phyloP scores from a whole-genome alignment of 2,113 vertebrate genomes.

The Dicaeum eximium region DNA sequence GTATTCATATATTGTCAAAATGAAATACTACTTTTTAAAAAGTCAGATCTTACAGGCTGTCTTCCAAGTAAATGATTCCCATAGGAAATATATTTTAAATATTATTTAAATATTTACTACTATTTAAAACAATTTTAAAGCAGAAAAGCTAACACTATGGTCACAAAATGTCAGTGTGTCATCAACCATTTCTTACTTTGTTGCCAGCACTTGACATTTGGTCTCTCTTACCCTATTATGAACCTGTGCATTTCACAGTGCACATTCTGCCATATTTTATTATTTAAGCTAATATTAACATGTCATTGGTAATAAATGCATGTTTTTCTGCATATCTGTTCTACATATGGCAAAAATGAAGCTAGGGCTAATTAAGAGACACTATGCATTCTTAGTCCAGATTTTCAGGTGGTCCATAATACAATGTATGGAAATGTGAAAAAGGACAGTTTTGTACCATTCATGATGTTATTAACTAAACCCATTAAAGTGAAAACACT shows the following conservation, averaged over 20 bases:
- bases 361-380: conserved; percentile 68
- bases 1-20: conserved; percentile 58
- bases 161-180: conserved; percentile 53
- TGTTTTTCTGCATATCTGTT: conserved; percentile 60
- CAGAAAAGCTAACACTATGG: conserved; percentile 49
- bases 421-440: conserved; percentile 78
- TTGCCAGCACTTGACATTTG: conserved; percentile 49
- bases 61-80: conserved; percentile 70
- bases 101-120: conserved; percentile 70
- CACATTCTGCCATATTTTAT: conserved; percentile 51
- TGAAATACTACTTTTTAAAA: conserved; percentile 54
- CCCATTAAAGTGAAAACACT: conserved; percentile 78
- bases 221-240: conserved; percentile 32
- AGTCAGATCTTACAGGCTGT: conserved; percentile 57
- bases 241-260: conserved; percentile 38
- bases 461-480: conserved; percentile 80
- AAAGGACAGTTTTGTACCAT: conserved; percentile 79
- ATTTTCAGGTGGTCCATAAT: conserved; percentile 74
- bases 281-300: conserved; percentile 55
- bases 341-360: conserved; percentile 63
- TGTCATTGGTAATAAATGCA: conserved; percentile 70
- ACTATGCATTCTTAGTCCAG: conserved; percentile 73
- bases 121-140: conserved; percentile 69
- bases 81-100: conserved; percentile 69
- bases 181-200: conserved; percentile 21